A percentile compares a stretch with the other conserved stretches of the same genome.
These are phyloP conservation scores for Xylota segnis DNA, from an alignment of 2,888 invertebrate genomes.

Conservation along the genomic window DNA sequence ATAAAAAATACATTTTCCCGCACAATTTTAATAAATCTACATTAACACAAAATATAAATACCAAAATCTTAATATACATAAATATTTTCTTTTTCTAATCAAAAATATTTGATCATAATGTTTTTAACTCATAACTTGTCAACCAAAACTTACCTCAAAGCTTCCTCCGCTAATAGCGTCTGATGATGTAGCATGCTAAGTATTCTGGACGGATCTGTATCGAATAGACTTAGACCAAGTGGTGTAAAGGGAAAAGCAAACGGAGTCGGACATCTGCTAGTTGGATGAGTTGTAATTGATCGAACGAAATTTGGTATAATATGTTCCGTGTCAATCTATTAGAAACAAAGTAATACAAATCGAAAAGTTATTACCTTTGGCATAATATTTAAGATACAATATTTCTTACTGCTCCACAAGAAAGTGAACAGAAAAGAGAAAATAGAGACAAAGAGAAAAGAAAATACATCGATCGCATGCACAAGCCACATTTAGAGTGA, in stretches of 20 bases:
- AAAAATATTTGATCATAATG: neutral
- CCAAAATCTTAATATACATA: too few relatives aligned
- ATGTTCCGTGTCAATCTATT: constrained; percentile 70
- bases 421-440: constrained; percentile 74
- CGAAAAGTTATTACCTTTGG: constrained; percentile 20
- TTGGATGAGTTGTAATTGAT: constrained; percentile 76
- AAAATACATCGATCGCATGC: constrained; percentile 72
- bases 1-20: too few relatives aligned
- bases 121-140: constrained; percentile 1
- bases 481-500: constrained; percentile 76
- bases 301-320: constrained; percentile 77
- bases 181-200: constrained; percentile 86
- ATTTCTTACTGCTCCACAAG: constrained; percentile 68
- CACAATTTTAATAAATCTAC: too few relatives aligned
- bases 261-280: constrained; percentile 85
- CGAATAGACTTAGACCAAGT: constrained; percentile 84
- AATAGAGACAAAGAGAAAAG: constrained; percentile 62
- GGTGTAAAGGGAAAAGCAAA: constrained; percentile 87
- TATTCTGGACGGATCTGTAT: constrained; percentile 86
- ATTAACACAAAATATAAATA: too few relatives aligned
- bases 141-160: constrained; percentile 81
- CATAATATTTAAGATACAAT: neutral
- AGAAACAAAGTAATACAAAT: constrained; percentile 18
- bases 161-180: constrained; percentile 84
- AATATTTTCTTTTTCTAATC: neutral